Evolutionary conservation across 1,140 invertebrate species (phyloP).

Genomic region (Neomicropteryx cornuta): DNA sequence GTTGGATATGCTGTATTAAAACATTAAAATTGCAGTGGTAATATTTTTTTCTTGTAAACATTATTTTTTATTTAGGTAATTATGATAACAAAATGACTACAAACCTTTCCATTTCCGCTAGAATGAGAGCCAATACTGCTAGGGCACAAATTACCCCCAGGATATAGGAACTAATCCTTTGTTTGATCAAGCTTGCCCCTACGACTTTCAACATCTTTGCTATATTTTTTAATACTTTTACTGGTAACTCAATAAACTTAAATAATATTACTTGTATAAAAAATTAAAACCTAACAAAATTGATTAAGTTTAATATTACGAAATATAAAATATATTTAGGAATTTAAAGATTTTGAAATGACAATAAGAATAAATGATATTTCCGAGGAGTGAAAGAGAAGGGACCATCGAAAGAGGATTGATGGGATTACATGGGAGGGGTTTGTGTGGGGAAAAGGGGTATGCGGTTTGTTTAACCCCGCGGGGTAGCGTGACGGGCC

Average conservation of each 20-base stretch:
- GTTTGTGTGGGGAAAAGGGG: too few species aligned
- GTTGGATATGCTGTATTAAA: background rate
- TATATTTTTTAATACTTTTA: slow-evolving; percentile 18
- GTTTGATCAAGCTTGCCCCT: slow-evolving; percentile 65
- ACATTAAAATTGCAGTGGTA: slow-evolving; percentile 2
- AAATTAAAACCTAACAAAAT: slow-evolving; percentile 1
- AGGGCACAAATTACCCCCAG: slow-evolving; percentile 51
- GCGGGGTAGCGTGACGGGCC: slow-evolving; percentile 2
- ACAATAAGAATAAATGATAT: slow-evolving; percentile 33
- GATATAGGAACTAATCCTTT: slow-evolving; percentile 58
- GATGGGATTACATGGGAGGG: too few species aligned
- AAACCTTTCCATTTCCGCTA: slow-evolving; percentile 53
- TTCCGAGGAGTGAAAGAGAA: slow-evolving; percentile 27
- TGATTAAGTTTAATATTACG: slow-evolving; percentile 25
- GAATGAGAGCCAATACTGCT: slow-evolving; percentile 53
- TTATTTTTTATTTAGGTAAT: slow-evolving; percentile 3
- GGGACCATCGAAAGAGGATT: slow-evolving; percentile 32
- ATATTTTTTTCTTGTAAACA: too few species aligned
- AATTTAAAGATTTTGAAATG: slow-evolving; percentile 42
- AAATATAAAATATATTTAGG: slow-evolving; percentile 38
- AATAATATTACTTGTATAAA: slow-evolving; percentile 8
- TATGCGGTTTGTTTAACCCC: background rate
- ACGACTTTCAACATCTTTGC: slow-evolving; percentile 61
- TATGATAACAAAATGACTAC: slow-evolving; percentile 8
- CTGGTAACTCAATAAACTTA: slow-evolving; percentile 10